Conservation (phyloP, 2,888 invertebrate genomes). For the Cepaea hortensis region DNA sequence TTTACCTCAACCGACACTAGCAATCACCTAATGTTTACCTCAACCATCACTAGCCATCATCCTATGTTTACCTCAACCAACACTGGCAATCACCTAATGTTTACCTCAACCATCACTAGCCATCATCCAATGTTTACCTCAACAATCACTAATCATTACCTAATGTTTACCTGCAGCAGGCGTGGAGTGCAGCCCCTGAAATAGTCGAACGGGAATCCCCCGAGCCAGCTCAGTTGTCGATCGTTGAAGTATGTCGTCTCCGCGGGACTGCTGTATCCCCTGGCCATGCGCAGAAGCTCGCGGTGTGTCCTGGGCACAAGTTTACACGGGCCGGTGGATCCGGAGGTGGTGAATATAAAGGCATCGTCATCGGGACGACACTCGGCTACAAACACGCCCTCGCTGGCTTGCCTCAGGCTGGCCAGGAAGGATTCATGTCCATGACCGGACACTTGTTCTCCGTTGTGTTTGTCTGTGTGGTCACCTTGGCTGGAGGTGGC, state of each 20-base stretch:
- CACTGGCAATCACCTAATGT: no score
- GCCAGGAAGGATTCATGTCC: not conserved
- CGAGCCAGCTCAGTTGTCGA: slow-evolving; percentile 37
- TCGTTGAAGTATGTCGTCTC: slow-evolving; percentile 17
- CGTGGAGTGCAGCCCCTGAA: not conserved
- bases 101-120: no score
- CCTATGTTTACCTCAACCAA: no score
- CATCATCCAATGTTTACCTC: no score
- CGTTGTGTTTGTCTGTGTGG: not conserved
- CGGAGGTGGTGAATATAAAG: slow-evolving; percentile 31
- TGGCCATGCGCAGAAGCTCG: slow-evolving; percentile 13
- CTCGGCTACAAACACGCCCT: not conserved
- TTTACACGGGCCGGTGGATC: slow-evolving; percentile 33
- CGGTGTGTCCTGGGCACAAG: slow-evolving; percentile 33
- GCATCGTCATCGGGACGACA: not conserved
- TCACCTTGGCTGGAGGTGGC: not conserved
- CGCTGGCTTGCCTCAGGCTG: not conserved
- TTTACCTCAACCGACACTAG: no score
- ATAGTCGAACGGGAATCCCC: slow-evolving; percentile 41
- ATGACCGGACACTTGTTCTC: not conserved
- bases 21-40: no score
- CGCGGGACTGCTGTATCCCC: not conserved
- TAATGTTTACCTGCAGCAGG: slow-evolving; percentile 26
- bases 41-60: no score
- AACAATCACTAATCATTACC: no score